These are phyloP conservation scores for Eurytoma californica DNA, from an alignment of 2,888 invertebrate genomes.

Conservation along the genomic window DNA sequence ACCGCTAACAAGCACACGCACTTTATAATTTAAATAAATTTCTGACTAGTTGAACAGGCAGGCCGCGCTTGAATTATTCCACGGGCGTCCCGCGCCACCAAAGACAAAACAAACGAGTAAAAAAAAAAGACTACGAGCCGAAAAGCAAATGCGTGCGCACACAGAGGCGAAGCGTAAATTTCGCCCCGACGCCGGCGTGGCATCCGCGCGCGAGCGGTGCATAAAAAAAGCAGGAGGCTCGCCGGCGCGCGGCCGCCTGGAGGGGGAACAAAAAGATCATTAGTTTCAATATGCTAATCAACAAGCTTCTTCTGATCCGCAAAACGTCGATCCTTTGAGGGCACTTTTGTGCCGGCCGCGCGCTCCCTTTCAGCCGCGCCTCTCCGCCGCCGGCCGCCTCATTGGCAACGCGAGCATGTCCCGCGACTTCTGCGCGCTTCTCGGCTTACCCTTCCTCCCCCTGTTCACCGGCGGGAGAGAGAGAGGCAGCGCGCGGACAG, in stretches of 20 bases:
- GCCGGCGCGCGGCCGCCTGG: neutral
- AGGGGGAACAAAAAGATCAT: conserved; percentile 56
- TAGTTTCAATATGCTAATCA: conserved; percentile 58
- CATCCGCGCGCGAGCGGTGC: neutral
- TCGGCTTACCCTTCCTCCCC: conserved; percentile 43
- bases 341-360: conserved; percentile 41
- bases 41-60: conserved; percentile 49
- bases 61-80: conserved; percentile 46
- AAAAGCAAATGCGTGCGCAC: conserved; percentile 43
- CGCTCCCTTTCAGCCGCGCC: conserved; percentile 23
- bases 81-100: conserved; percentile 26
- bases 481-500: neutral
- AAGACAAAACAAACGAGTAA: conserved; percentile 3
- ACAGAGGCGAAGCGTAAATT: conserved; percentile 48
- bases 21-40: conserved; percentile 54
- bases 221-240: neutral
- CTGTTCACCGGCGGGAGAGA: neutral
- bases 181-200: conserved; percentile 16
- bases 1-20: conserved; percentile 39
- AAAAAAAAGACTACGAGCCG: conserved; percentile 14
- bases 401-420: conserved; percentile 54
- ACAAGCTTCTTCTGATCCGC: conserved; percentile 48
- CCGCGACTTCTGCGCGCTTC: conserved; percentile 50
- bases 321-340: conserved; percentile 50
- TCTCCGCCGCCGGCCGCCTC: conserved; percentile 35